These are phyloP conservation scores for Drosophila buzzatii DNA, from an alignment of 2,888 invertebrate genomes.

Conservation along the genomic window DNA sequence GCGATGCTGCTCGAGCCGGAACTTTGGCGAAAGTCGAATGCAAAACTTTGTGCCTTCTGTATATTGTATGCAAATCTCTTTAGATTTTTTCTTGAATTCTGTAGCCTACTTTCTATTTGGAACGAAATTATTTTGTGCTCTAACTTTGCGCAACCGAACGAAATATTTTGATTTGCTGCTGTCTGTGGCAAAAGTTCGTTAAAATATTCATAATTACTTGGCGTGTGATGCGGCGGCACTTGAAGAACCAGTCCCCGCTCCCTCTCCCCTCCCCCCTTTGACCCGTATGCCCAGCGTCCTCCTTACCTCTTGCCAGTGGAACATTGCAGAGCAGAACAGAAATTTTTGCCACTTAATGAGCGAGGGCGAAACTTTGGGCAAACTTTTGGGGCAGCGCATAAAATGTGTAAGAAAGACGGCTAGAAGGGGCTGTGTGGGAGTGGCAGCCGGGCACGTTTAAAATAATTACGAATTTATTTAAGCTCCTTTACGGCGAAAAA, in stretches of 20 bases:
- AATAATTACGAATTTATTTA: constrained; percentile 81
- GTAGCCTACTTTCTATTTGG: constrained; percentile 63
- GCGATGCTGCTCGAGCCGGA: constrained; percentile 1
- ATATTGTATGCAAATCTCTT: constrained; percentile 33
- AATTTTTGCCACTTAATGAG: constrained; percentile 79
- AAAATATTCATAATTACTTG: constrained; percentile 80
- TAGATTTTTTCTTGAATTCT: constrained; percentile 45
- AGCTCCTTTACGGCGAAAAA: constrained; percentile 73
- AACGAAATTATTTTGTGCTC: constrained; percentile 68
- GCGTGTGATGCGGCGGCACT: constrained; percentile 76
- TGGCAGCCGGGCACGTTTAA: constrained; percentile 65
- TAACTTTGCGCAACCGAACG: constrained; percentile 70
- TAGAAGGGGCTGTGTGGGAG: constrained; percentile 19
- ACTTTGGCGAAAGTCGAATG: constrained; percentile 8
- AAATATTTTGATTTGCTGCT: constrained; percentile 80
- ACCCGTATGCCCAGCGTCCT: background rate
- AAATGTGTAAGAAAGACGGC: constrained; percentile 46
- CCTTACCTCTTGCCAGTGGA: constrained; percentile 20
- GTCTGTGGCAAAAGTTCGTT: constrained; percentile 81
- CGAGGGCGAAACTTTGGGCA: constrained; percentile 69
- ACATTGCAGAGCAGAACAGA: constrained; percentile 70
- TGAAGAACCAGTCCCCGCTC: constrained; percentile 22
- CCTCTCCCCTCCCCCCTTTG: background rate
- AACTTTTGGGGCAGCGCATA: constrained; percentile 59
- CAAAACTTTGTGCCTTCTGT: constrained; percentile 35